phyloP scores from a whole-genome alignment of 2,113 vertebrate genomes.

The Pteronura brasiliensis region DNA sequence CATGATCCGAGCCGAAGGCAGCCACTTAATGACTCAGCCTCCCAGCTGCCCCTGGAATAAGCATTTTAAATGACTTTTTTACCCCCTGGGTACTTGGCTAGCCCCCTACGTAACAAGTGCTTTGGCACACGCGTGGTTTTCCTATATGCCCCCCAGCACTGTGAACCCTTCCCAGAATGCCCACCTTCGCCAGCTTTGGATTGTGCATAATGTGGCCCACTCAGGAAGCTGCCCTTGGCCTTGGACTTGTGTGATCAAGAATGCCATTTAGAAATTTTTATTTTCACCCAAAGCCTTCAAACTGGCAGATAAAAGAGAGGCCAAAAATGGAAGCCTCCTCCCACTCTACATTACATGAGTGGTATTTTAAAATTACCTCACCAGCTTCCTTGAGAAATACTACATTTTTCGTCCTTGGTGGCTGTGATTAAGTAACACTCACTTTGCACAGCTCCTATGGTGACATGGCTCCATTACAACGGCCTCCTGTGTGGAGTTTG shows the following conservation, averaged over 20 bases:
- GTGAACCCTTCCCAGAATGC: background rate
- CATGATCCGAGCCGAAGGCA: too few species aligned
- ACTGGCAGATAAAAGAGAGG: conserved; percentile 26
- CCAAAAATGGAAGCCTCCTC: conserved; percentile 40
- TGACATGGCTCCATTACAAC: conserved; percentile 52
- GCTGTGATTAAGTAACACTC: conserved; percentile 68
- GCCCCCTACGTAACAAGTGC: background rate
- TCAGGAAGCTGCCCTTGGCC: background rate
- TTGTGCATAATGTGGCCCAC: background rate
- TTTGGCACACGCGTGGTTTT: fast-evolving
- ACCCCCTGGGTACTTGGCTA: background rate
- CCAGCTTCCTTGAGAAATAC: conserved; percentile 53
- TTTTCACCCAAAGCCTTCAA: conserved; percentile 58
- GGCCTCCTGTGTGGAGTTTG: conserved; percentile 48
- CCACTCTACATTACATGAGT: conserved; percentile 33
- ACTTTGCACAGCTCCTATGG: conserved; percentile 57
- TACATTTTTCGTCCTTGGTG: conserved; percentile 62
- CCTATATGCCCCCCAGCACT: fast-evolving
- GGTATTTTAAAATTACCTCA: conserved; percentile 66
- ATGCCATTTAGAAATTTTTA: conserved; percentile 46
- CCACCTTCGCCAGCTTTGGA: background rate
- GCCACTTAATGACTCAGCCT: too few species aligned
- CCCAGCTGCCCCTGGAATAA: background rate
- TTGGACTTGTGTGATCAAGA: conserved; percentile 16
- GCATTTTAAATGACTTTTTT: background rate